Evolutionary conservation across 2,888 invertebrate genomes (phyloP), one percentile per base, ranked within the genome.

Genomic region (Piscicola geometra): DNA sequence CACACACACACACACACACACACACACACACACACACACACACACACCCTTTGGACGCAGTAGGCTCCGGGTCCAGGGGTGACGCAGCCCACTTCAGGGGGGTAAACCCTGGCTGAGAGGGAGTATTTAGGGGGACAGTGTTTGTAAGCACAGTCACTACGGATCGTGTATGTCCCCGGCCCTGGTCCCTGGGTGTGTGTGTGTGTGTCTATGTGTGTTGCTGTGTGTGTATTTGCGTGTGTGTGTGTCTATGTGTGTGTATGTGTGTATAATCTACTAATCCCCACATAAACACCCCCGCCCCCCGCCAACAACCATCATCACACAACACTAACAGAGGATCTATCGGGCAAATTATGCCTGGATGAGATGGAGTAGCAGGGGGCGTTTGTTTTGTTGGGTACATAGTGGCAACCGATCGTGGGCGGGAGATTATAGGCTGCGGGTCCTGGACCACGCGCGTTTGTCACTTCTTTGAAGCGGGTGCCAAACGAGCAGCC

Each of bases 61-160:
- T 72, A 72, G 32, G 72, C 72, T 9, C 72, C 72, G 5, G 72
- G 72, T n/a, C 74, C 67, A 33, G 64, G 74, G 21, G 74, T 74
- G 52, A 36, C n/a, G 66, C 66, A 64, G 28, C 72, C 72, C 30
- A 52, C 33, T 21, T 50, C 88, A 0, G 92, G 92, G 75, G 90
- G 84, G 81, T 90, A 90, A 81, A 90, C 91, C 76, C 93, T 89
- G 67, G 90, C 90, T 75, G 92, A 91, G 83, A 95, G 91, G 47
- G 92, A 91, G 84, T 93, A 94, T 79, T 92, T 90, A 0, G 94
- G 94, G 2, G 80, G 76, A 67, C 78, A 78, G 36, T 75, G 67
- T 71, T 78, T 79, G 79, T 79, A 81, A 15, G 50, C 47, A 75
- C 77, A 76, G n/a, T 80, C 77, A 25, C 79, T 76, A n/a, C 79